These are phyloP conservation scores for Netelia inedita DNA, from an alignment of 2,888 invertebrate species.

Conservation along the genomic window DNA sequence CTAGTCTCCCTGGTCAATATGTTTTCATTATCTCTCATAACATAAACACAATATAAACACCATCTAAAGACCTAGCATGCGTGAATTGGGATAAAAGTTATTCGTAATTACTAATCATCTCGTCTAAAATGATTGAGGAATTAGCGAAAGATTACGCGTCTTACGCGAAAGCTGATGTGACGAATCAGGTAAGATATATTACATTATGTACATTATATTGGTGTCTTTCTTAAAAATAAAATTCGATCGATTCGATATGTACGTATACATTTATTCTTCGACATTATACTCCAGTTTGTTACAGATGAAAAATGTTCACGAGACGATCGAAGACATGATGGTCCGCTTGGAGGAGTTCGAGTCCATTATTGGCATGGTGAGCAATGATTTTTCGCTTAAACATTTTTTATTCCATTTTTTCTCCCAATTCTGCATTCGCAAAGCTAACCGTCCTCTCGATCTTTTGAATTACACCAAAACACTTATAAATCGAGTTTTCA, in stretches of 20 bases:
- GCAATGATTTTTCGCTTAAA: neutral
- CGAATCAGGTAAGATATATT: constrained; percentile 76
- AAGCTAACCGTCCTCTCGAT: too few relatives aligned
- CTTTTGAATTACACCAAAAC: too few relatives aligned
- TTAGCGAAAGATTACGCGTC: constrained; percentile 81
- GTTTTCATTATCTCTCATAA: too few relatives aligned
- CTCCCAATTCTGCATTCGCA: neutral
- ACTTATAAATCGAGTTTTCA: too few relatives aligned
- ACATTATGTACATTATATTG: neutral
- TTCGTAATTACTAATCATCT: neutral
- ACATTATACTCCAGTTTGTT: constrained; percentile 39
- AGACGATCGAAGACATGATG: constrained; percentile 84
- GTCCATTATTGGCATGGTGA: constrained; percentile 84
- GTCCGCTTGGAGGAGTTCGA: constrained; percentile 84
- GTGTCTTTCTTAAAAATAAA: neutral
- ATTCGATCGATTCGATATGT: constrained; percentile 28
- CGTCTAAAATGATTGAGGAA: constrained; percentile 77
- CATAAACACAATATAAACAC: too few relatives aligned
- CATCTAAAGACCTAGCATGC: too few relatives aligned
- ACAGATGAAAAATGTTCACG: constrained; percentile 81
- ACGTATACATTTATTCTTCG: neutral
- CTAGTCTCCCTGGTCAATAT: too few relatives aligned
- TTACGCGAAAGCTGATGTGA: constrained; percentile 80
- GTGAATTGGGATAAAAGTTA: too few relatives aligned
- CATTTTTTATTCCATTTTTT: neutral